Evolutionary conservation across 2,888 invertebrate genomes (phyloP).

Genomic region (Hypselothyrea guttata): DNA sequence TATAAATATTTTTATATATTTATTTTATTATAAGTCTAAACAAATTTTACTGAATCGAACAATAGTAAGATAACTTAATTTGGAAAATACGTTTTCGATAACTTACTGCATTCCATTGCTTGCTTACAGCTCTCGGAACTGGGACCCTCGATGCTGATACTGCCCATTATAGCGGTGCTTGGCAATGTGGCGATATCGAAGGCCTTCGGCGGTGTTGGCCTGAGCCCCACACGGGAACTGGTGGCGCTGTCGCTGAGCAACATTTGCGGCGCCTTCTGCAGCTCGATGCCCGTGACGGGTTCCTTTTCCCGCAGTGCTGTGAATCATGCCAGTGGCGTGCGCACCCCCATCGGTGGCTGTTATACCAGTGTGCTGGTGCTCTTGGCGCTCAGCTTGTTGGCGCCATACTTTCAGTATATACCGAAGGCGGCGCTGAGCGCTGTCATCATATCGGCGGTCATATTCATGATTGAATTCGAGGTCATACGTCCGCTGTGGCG

Average conservation of each 20-base stretch:
- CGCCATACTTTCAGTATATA: constrained; percentile 94
- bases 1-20: too few species aligned
- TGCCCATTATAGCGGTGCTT: constrained; percentile 94
- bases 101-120: too few species aligned
- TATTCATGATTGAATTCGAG: constrained; percentile 97
- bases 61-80: too few species aligned
- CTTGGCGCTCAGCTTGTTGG: constrained; percentile 91
- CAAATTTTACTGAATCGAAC: too few species aligned
- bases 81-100: too few species aligned
- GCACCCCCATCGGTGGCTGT: constrained; percentile 93
- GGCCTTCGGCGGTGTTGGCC: constrained; percentile 92
- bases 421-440: constrained; percentile 95
- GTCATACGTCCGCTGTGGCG: constrained; percentile 93
- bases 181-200: constrained; percentile 98
- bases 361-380: constrained; percentile 92
- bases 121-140: constrained; percentile 86
- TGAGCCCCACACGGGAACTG: constrained; percentile 95
- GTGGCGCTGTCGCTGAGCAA: constrained; percentile 93
- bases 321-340: constrained; percentile 96
- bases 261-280: constrained; percentile 92
- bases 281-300: constrained; percentile 95
- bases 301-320: constrained; percentile 95
- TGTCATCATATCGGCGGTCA: constrained; percentile 96
- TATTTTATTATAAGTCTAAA: too few species aligned
- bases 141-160: constrained; percentile 92